phyloP scores from a whole-genome alignment of 2,113 vertebrate genomes.

The Neolamprologus caudopunctatus region DNA sequence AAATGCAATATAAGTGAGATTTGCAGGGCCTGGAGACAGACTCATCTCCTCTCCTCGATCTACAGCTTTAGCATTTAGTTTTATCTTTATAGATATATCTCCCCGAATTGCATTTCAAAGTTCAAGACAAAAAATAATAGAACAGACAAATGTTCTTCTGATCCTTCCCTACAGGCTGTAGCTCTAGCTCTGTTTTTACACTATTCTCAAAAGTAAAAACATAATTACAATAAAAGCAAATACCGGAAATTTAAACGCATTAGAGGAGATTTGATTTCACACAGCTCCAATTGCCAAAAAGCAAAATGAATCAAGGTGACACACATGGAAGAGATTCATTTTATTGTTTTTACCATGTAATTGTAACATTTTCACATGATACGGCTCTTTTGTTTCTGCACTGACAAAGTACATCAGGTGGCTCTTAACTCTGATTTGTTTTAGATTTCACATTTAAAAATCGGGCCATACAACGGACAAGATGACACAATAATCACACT shows the following conservation, averaged over 20 bases:
- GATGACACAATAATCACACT: neutral
- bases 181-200: slow-evolving; percentile 6
- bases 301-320: neutral
- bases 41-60: slow-evolving; percentile 21
- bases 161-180: slow-evolving; percentile 51
- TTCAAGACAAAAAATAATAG: slow-evolving; percentile 36
- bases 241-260: slow-evolving; percentile 25
- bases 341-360: neutral
- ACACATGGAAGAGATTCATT: neutral
- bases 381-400: neutral
- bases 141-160: slow-evolving; percentile 42
- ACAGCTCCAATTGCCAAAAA: neutral
- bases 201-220: slow-evolving; percentile 25
- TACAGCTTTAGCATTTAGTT: slow-evolving; percentile 36
- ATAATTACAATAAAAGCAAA: slow-evolving; percentile 30
- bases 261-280: slow-evolving; percentile 23
- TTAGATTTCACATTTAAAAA: neutral
- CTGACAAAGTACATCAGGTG: neutral
- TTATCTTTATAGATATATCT: slow-evolving; percentile 55
- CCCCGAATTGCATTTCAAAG: slow-evolving; percentile 48
- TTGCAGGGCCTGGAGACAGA: slow-evolving; percentile 35
- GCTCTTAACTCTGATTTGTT: neutral
- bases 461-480: neutral
- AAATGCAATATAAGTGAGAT: slow-evolving; percentile 69
- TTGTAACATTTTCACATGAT: neutral